Evolutionary conservation across 2,888 invertebrate species (phyloP), one percentile per base, ranked within the genome.

Genomic region (Pachymerium ferrugineum): DNA sequence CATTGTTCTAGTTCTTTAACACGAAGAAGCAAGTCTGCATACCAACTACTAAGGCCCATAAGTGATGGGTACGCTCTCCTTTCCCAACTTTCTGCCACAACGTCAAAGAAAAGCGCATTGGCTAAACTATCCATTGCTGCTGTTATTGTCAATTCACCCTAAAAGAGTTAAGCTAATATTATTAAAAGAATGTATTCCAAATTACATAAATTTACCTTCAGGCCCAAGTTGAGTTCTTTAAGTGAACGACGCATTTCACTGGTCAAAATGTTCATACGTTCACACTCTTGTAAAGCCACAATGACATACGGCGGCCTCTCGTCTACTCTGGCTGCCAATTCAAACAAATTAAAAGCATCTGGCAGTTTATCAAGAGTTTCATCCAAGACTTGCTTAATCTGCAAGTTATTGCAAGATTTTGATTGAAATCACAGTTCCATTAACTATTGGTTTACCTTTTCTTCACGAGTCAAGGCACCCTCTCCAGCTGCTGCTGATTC

Each of bases 241-340:
- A 97, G 85, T 0, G 95, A 93, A 70, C 94, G 85, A 79, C 94
- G 92, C 84, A 97, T 91, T 85, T 96, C 96, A 1, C 90, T 89
- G 0, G 94, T 95, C 35, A 97, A 85, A 78, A 89, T 88, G 83
- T 97, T 97, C 96, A 97, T 97, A 70, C 97, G 86, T 83, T 97
- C 97, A 80, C 96, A 96, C 84, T 97, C 97, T 82, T 85, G 76
- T 79, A 85, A 81, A 70, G 84, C 84, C 1, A 97, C 97, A 74
- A 97, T 95, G 0, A 97, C 94, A 80, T 96, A 97, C 0, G 97
- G 97, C 0, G 96, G 96, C 73, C 96, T 86, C 80, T 97, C 97
- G 82, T 97, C 97, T 2, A 94, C 93, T 82, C 96, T 95, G 2
- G 91, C 93, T 90, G 93, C 94, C 76, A 97, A 92, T 82, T 97